Evolutionary conservation across 2,888 invertebrate genomes (phyloP), one percentile per base, ranked within the genome.

Genomic region (Merodon equestris): DNA sequence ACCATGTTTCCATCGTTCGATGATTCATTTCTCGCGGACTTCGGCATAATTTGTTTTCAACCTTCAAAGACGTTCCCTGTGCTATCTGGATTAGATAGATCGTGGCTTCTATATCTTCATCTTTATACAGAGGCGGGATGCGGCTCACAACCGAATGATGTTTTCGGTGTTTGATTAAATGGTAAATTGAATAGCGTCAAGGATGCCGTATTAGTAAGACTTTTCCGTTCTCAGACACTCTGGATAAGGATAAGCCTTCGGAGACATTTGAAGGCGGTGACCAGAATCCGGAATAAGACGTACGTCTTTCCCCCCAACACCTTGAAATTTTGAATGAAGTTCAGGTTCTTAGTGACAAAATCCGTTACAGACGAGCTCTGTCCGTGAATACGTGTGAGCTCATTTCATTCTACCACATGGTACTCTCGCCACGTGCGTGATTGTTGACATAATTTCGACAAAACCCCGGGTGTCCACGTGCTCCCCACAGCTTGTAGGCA

Each of bases 211-310:
- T 94, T 93, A 0, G 98, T 97, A 82, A 96, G 90, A 0, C 97
- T 95, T 88, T 99, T 0, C 99, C 99, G 86, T 97, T 99, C 88
- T 99, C 99, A 0, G 99, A 98, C 2, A 94, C 93, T 91, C 91
- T 0, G 95, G 95, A 86, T 94, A 97, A 5, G 92, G 93, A 70
- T 91, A 91, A 54, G 92, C 94, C 93, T 84, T 93, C 89, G 0
- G 91, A 85, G 1, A 97, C 98, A 88, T 98, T 97, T 0, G 95
- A 94, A 0, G 99, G 99, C 86, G 98, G 98, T 0, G 98, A 98
- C 0, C n/a, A n/a, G n/a, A n/a, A n/a, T n/a, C n/a, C n/a, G n/a
- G n/a, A n/a, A n/a, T n/a, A n/a, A n/a, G n/a, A n/a, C n/a, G n/a
- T n/a, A n/a, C n/a, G n/a, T n/a, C n/a, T n/a, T n/a, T n/a, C n/a